phyloP scores from a whole-genome alignment of 2,888 invertebrate genomes.

The Hemaris fuciformis region DNA sequence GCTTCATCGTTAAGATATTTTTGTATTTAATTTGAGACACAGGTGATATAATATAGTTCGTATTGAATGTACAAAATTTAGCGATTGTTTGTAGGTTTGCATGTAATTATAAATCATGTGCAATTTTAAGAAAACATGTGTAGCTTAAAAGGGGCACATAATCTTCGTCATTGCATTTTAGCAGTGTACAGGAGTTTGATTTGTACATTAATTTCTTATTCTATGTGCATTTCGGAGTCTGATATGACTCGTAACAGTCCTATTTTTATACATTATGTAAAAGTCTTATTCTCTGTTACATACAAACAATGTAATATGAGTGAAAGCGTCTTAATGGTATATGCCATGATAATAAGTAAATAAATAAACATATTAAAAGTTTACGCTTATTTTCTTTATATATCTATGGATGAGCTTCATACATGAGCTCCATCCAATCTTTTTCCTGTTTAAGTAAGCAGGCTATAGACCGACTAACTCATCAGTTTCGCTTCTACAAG shows the following conservation, averaged over 20 bases:
- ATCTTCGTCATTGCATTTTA: constrained; percentile 75
- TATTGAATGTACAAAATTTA: constrained; percentile 76
- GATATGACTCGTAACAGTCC: constrained; percentile 72
- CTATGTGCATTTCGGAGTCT: constrained; percentile 75
- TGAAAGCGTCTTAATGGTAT: constrained; percentile 69
- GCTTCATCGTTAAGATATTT: constrained; percentile 48
- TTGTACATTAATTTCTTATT: constrained; percentile 74
- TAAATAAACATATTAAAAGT: constrained; percentile 76
- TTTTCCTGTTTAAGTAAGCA: too few relatives aligned
- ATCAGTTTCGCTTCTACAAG: too few relatives aligned
- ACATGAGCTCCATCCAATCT: too few relatives aligned
- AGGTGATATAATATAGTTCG: constrained; percentile 70
- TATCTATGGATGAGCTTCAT: too few relatives aligned
- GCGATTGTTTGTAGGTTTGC: constrained; percentile 71
- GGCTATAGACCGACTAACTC: too few relatives aligned
- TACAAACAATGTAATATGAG: constrained; percentile 72
- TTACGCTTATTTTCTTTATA: constrained; percentile 8
- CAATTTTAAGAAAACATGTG: constrained; percentile 66
- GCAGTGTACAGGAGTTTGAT: constrained; percentile 69
- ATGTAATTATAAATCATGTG: constrained; percentile 76
- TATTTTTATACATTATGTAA: constrained; percentile 81
- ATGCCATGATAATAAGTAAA: constrained; percentile 73
- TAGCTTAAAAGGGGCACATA: constrained; percentile 63
- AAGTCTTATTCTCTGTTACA: constrained; percentile 78
- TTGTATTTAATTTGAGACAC: constrained; percentile 61